These are phyloP conservation scores for Malthinus flaveolus DNA, from an alignment of 2,888 invertebrate genomes.

Conservation along the genomic window DNA sequence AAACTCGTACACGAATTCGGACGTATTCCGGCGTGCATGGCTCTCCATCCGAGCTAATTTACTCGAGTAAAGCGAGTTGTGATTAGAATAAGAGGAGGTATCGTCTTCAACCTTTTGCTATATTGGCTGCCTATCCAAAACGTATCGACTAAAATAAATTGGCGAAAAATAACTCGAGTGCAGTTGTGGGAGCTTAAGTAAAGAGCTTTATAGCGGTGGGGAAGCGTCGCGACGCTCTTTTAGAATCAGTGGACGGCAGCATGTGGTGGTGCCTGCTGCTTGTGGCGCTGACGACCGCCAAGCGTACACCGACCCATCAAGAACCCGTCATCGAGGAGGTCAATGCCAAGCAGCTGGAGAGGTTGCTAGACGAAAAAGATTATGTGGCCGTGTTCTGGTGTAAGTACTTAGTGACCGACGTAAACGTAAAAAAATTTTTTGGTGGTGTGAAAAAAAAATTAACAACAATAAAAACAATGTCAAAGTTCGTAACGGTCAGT, in stretches of 20 bases:
- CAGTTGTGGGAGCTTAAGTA: constrained; percentile 30
- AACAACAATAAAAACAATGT: constrained; percentile 9
- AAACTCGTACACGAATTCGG: too few relatives aligned
- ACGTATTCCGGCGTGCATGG: too few relatives aligned
- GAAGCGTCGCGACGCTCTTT: constrained; percentile 47
- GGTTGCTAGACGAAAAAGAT: constrained; percentile 87
- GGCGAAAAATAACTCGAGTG: constrained; percentile 17
- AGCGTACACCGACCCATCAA: constrained; percentile 54
- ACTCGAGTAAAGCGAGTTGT: too few relatives aligned
- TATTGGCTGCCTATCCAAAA: constrained; percentile 5
- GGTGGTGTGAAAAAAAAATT: constrained; percentile 13
- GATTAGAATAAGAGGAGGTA: too few relatives aligned
- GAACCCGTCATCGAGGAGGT: constrained; percentile 87
- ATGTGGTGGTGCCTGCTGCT: constrained; percentile 60
- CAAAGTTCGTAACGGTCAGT: constrained; percentile 34
- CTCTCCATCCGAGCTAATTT: too few relatives aligned
- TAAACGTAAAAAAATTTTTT: constrained; percentile 4
- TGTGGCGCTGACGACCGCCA: constrained; percentile 57
- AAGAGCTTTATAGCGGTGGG: constrained; percentile 38
- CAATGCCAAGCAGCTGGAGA: constrained; percentile 89
- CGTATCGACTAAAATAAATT: neutral
- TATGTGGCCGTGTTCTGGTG: constrained; percentile 96
- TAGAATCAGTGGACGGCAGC: constrained; percentile 52
- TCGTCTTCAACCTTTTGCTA: neutral
- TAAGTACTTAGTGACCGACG: constrained; percentile 64